Percentiles rank a stretch among this genome's conserved stretches.
These are phyloP conservation scores for Agriotes lineatus DNA, from an alignment of 2,888 invertebrate genomes.

Conservation along the genomic window DNA sequence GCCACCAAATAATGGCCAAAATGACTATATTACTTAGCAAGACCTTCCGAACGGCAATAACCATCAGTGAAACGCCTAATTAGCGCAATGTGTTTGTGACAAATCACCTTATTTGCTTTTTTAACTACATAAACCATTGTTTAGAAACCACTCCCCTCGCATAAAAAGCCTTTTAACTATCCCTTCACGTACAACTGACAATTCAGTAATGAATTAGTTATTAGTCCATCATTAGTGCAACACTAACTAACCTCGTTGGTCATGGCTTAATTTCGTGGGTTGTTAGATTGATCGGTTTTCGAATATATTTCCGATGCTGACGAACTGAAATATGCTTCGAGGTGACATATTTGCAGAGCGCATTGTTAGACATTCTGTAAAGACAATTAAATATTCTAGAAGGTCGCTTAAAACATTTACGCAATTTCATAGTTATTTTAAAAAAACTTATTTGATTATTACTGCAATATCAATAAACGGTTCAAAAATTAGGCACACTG, in stretches of 20 bases:
- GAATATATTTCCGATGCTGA: too few species aligned
- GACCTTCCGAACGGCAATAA: conserved; percentile 33
- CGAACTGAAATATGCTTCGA: too few species aligned
- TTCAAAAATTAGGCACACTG: too few species aligned
- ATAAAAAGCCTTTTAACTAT: conserved; percentile 43
- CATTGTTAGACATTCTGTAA: too few species aligned
- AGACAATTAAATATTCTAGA: too few species aligned
- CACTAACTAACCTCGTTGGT: conserved; percentile 3
- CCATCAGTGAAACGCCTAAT: conserved; percentile 40
- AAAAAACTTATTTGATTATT: too few species aligned
- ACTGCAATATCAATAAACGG: too few species aligned
- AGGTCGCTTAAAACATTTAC: too few species aligned
- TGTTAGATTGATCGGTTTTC: too few species aligned
- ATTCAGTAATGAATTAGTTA: conserved; percentile 36
- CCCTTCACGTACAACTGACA: conserved; percentile 39
- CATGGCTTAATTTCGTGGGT: too few species aligned
- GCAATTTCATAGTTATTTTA: too few species aligned
- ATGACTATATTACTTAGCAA: conserved; percentile 45
- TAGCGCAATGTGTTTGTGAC: conserved; percentile 40
- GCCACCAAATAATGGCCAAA: conserved; percentile 34
- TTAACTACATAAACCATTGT: conserved; percentile 38
- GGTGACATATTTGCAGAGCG: too few species aligned
- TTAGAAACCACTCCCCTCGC: conserved; percentile 24
- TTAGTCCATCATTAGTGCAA: conserved; percentile 7
- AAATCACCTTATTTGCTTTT: conserved; percentile 43